Evolutionary conservation across 2,113 vertebrate species (phyloP).

Genomic region (Trematomus loennbergii): DNA sequence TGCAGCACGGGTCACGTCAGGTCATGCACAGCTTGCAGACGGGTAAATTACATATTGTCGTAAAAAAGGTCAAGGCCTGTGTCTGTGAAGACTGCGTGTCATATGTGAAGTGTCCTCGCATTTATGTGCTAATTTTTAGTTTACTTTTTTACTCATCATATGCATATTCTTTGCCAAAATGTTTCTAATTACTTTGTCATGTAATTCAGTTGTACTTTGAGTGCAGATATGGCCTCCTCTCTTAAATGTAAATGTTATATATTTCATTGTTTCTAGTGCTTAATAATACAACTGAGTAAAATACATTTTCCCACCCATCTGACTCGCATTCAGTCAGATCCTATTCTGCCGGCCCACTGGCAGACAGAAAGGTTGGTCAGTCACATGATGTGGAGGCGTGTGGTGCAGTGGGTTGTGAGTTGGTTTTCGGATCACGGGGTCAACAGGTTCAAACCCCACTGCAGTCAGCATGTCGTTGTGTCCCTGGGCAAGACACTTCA

Average conservation of each 20-base stretch:
- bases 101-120: neutral
- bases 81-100: neutral
- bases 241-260: neutral
- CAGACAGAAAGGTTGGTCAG: conserved; percentile 1
- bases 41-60: neutral
- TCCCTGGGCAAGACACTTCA: too few relatives aligned
- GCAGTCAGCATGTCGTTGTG: too few relatives aligned
- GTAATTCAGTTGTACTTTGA: neutral
- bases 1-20: conserved; percentile 28
- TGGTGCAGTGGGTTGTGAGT: too few relatives aligned
- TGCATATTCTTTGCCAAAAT: neutral
- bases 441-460: too few relatives aligned
- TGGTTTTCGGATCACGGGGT: too few relatives aligned
- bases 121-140: neutral
- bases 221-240: neutral
- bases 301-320: neutral
- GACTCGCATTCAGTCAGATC: neutral
- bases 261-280: neutral
- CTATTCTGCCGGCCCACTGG: neutral
- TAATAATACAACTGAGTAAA: neutral
- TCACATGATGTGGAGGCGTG: too few relatives aligned
- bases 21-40: neutral
- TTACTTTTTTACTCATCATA: neutral
- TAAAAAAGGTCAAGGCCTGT: neutral
- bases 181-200: neutral